A percentile compares a stretch with the other conserved stretches of the same genome.
These are phyloP conservation scores for Gymnopithys bicolor DNA, from an alignment of 2,797 vertebrate species.

Conservation along the genomic window DNA sequence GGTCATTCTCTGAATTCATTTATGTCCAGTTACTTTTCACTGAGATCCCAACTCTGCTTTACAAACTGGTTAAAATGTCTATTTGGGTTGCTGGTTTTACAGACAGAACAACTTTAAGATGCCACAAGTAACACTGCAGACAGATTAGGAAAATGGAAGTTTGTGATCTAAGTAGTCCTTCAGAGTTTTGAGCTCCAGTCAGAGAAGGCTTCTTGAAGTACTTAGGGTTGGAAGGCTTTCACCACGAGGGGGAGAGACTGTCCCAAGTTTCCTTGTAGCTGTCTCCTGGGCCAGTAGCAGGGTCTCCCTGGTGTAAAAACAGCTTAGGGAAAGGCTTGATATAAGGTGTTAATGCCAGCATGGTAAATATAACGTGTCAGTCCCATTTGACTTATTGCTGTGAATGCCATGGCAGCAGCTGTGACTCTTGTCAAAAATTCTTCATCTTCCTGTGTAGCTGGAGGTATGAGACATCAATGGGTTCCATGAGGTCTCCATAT, in stretches of 20 bases:
- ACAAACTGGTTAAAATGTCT: not conserved
- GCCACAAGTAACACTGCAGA: not conserved
- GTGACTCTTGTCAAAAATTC: not conserved
- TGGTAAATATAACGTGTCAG: not conserved
- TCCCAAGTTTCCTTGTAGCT: not conserved
- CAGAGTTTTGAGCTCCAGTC: not conserved
- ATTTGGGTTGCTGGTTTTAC: not conserved
- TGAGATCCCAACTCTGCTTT: not conserved
- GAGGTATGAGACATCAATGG: not conserved
- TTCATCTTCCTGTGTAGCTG: not conserved
- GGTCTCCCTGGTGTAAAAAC: not conserved
- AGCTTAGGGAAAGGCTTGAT: not conserved
- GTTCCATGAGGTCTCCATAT: not conserved
- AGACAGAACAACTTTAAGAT: not conserved
- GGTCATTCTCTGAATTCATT: not conserved
- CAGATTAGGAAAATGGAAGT: not conserved
- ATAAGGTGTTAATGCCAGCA: not conserved
- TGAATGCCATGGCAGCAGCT: not conserved
- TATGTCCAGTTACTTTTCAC: not conserved
- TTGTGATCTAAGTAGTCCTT: not conserved
- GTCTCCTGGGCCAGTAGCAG: not conserved
- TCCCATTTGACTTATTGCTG: not conserved
- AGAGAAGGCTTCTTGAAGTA: not conserved
- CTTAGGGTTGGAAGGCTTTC: constrained; percentile 4
- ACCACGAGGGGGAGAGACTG: constrained; percentile 18